Percentiles rank a stretch among this genome's conserved stretches.
Conservation (phyloP, 2,113 vertebrate genomes). For the Sakesphorus luctuosus region DNA sequence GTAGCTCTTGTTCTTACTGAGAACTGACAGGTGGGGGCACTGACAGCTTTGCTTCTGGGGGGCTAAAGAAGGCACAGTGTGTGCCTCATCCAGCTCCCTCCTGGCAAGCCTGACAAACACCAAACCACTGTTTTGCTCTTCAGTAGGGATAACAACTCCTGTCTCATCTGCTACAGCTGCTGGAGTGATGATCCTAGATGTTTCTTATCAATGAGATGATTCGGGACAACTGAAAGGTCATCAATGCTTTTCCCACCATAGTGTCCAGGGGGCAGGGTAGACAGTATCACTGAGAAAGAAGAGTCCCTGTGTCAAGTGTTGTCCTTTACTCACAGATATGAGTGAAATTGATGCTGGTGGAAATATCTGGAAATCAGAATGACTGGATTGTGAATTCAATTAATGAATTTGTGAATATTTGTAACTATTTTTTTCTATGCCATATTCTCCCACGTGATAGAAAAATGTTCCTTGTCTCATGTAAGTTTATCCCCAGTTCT, state of each 20-base stretch:
- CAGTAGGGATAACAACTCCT: neutral
- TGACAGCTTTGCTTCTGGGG: neutral
- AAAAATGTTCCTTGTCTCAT: neutral
- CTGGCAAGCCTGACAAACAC: neutral
- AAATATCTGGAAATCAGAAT: neutral
- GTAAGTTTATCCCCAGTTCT: neutral
- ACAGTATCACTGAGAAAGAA: neutral
- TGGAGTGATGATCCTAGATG: neutral
- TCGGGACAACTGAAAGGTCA: neutral
- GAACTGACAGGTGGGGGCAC: neutral
- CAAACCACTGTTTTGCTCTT: neutral
- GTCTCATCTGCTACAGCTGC: neutral
- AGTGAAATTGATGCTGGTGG: neutral
- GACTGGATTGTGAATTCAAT: neutral
- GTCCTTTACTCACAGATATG: neutral
- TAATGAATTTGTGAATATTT: neutral
- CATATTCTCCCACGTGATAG: neutral
- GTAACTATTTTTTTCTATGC: neutral
- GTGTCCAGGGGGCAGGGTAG: neutral
- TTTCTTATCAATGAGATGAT: neutral
- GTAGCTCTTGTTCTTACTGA: neutral
- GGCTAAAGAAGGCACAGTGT: neutral
- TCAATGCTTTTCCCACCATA: no score
- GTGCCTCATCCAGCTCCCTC: neutral
- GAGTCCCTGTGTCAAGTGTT: neutral